A percentile compares a stretch with the other conserved stretches of the same genome.
Evolutionary conservation across 2,797 vertebrate genomes (phyloP).

Genomic region (Myotis findleyi): DNA sequence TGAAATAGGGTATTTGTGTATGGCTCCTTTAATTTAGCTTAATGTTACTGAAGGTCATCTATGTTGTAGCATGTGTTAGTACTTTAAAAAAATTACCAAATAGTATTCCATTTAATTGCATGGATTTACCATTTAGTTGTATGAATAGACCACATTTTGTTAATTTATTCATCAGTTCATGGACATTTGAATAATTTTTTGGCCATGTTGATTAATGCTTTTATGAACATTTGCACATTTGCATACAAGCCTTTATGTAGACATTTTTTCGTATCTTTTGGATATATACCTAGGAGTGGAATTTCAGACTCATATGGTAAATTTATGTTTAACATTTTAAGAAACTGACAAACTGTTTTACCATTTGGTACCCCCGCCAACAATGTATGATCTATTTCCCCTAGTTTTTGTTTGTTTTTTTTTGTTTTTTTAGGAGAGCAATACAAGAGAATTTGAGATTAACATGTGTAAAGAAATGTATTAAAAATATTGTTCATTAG

Average conservation of each 20-base stretch:
- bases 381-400: neutral
- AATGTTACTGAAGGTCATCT: neutral
- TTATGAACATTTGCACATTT: neutral
- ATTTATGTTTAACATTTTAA: conserved; percentile 32
- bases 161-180: neutral
- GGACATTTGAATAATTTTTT: neutral
- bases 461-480: neutral
- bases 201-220: neutral
- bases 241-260: neutral
- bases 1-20: neutral
- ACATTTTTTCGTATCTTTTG: conserved; percentile 29
- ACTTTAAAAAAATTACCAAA: neutral
- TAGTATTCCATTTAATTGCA: neutral
- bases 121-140: neutral
- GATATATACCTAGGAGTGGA: neutral
- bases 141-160: neutral
- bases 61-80: neutral
- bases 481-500: conserved; percentile 21
- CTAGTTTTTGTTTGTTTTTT: neutral
- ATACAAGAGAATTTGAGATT: conserved; percentile 31
- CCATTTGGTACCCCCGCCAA: conserved; percentile 9
- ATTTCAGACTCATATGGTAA: neutral
- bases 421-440: neutral
- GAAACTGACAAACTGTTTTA: neutral
- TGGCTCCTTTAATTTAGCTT: neutral